phyloP scores from a whole-genome alignment of 64 coral and sea anemone species.

The Actinia equina region DNA sequence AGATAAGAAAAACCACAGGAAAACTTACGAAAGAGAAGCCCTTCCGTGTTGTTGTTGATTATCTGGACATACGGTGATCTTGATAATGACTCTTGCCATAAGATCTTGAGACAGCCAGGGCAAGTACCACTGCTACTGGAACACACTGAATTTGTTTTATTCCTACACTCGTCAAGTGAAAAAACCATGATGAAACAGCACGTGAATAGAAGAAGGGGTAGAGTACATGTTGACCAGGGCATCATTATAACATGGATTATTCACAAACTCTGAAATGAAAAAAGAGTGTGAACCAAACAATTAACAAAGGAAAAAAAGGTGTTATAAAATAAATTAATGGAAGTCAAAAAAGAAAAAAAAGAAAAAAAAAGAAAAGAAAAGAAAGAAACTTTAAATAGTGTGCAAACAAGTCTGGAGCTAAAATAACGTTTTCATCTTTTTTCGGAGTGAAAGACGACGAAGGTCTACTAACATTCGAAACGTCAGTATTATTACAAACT shows the following conservation, averaged over 20 bases:
- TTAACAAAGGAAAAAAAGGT: too few relatives aligned
- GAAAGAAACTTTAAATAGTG: too few relatives aligned
- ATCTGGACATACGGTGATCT: neutral
- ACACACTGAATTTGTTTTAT: neutral
- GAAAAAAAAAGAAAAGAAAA: too few relatives aligned
- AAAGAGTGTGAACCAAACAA: neutral
- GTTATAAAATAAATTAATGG: too few relatives aligned
- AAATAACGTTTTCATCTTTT: too few relatives aligned
- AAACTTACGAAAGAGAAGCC: constrained; percentile 7
- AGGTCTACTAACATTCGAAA: too few relatives aligned
- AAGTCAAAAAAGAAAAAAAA: too few relatives aligned
- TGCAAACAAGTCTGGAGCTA: too few relatives aligned
- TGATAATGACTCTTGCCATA: neutral
- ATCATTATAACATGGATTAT: neutral
- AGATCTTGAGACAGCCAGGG: constrained; percentile 5
- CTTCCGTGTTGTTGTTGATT: neutral
- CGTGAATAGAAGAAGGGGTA: neutral
- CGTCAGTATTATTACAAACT: too few relatives aligned
- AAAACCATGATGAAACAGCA: neutral
- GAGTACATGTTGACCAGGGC: neutral
- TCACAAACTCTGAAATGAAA: neutral
- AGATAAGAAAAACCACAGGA: neutral
- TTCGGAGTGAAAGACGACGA: too few relatives aligned
- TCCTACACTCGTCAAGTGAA: neutral
- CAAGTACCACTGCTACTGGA: neutral